Base-by-base conservation (phyloP, 2,888 invertebrate species). In the Zygaena filipendulae region DNA sequence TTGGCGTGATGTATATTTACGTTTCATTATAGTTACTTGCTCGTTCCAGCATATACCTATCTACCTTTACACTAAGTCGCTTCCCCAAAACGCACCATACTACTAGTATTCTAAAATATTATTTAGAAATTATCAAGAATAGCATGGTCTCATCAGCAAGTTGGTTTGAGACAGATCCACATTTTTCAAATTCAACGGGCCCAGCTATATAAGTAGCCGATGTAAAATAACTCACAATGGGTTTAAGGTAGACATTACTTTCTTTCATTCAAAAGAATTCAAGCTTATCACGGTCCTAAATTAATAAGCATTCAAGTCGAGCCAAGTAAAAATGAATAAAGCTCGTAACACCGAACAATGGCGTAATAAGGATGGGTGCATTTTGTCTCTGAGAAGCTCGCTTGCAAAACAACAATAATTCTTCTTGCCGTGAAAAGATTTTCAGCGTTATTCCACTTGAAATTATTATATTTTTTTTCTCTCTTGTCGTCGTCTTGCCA, bases 321-420 rank as follows among this genome's bases (percentile, higher is more conserved):
- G 79, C 79, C 79, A 77, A 77, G 77, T 77, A 77, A 79, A 75
- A 77, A 77, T 77, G 77, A 79, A 75, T 79, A 74, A 75, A 62
- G 68, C 74, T 67, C 70, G 71, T 77, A 74, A 75, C 67, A 70
- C 66, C 60, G 79, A 75, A 79, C 79, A 79, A 79, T 74, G 49
- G 70, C 60, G 63, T 77, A 75, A 79, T 74, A 74, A 77, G 72
- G 69, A 74, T 61, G 72, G 71, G 71, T 79, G 77, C 79, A 79
- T 75, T 75, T 74, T 71, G 77, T 77, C 77, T 70, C 72, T 71
- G 68, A 66, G 70, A 7, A 67, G 69, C 66, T 67, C 67, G 72
- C 71, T 75, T 79, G 79, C 77, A 79, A 77, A 79, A 79, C 77
- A 79, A 79, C 79, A 79, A 79, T 79, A 77, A 74, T 77, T 79